Base-by-base conservation (phyloP, 1,140 invertebrate species). In the Lucilia cuprina region DNA sequence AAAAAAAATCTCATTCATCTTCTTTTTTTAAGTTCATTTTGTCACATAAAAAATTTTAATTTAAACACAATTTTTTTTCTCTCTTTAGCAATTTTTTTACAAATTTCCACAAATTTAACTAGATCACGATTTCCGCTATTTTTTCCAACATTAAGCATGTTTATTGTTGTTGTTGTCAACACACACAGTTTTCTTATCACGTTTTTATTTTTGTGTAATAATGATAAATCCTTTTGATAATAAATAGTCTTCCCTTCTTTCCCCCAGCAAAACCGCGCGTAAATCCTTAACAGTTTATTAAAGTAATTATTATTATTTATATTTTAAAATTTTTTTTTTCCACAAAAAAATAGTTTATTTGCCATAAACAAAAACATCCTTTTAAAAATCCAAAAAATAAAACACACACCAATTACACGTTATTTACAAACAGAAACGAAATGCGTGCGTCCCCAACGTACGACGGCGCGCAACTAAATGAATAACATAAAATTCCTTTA, bases 401-500 rank as follows among this genome's bases (percentile, higher is more conserved):
- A 30, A 30, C 25, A 70, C 65, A 25, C 65, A 70, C 65, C 65
- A 70, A 70, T 70, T 70, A 70, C 19, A 70, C 65, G 65, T 7
- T 21, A 70, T 21, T 21, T 70, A 70, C 75, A n/a, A 78, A 78
- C 34, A 41, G 34, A 78, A 60, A 60, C 55, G 55, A 60, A 70
- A 21, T 49, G n/a, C 77, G 77, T 80, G 77, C 25, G 77, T 80
- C 77, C 77, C n/a, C 77, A 80, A 80, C 77, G 77, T 80, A 80
- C 77, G 77, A 80, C 77, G 77, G 77, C 77, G 77, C 77, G 77
- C 77, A 50, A 80, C 77, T 80, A 25, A 80, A 80, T 80, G 77
- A 80, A 19, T 49, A 30, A 17, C 19, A 49, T 49, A 49, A 30
- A 10, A 80, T 80, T 80, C 77, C 77, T 80, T 41, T 9, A 19